phyloP scores from a whole-genome alignment of 2,797 vertebrate genomes.

The Rhinophrynus dorsalis region DNA sequence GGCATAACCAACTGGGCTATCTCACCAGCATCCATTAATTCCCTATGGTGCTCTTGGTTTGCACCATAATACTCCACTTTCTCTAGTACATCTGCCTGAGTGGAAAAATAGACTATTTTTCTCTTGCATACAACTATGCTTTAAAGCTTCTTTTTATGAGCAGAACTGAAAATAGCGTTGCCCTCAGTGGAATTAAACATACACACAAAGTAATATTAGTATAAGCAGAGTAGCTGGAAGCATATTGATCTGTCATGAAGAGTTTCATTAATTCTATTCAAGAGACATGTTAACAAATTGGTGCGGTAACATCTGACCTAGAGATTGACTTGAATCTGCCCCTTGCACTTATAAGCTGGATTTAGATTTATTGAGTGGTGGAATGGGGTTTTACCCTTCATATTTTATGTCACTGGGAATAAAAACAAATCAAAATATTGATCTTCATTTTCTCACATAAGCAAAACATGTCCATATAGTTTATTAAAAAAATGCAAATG shows the following conservation, averaged over 20 bases:
- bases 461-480: constrained; percentile 11
- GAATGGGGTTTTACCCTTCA: constrained; percentile 15
- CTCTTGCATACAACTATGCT: too few species aligned
- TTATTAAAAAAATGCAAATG: constrained; percentile 19
- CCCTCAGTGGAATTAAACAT: constrained; percentile 46
- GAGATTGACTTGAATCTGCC: constrained; percentile 11
- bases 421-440: constrained; percentile 32
- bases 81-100: too few species aligned
- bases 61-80: too few species aligned
- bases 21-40: too few species aligned
- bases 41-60: too few species aligned
- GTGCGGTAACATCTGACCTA: constrained; percentile 45
- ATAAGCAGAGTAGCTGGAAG: constrained; percentile 46
- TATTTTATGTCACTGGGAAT: constrained; percentile 10
- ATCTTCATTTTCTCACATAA: background rate
- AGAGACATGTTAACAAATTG: constrained; percentile 43
- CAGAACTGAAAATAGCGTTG: constrained; percentile 11
- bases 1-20: too few species aligned
- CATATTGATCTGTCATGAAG: constrained; percentile 52
- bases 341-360: constrained; percentile 38
- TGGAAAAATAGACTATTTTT: too few species aligned
- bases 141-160: background rate
- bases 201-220: constrained; percentile 47
- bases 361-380: constrained; percentile 23
- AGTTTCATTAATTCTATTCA: constrained; percentile 54